These are phyloP conservation scores for Griposia aprilina DNA, from an alignment of 2,888 invertebrate genomes.

Conservation along the genomic window DNA sequence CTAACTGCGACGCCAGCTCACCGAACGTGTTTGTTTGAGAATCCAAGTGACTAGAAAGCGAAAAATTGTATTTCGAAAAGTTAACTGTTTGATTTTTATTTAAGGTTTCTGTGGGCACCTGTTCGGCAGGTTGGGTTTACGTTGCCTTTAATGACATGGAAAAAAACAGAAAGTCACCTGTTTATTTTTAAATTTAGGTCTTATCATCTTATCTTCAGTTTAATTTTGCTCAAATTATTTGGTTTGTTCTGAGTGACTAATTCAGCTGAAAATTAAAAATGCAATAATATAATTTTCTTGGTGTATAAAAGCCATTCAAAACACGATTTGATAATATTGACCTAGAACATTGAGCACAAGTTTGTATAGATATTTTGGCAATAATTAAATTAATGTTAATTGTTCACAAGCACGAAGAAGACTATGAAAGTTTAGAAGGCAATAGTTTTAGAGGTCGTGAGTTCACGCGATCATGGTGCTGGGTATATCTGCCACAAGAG, in stretches of 20 bases:
- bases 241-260: neutral
- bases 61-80: neutral
- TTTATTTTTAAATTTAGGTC: neutral
- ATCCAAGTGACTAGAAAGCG: neutral
- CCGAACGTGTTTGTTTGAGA: constrained; percentile 16
- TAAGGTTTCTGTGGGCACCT: neutral
- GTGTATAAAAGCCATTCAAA: neutral
- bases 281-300: neutral
- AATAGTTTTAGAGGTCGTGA: constrained; percentile 34
- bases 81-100: constrained; percentile 4
- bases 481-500: neutral
- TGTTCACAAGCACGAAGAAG: constrained; percentile 45
- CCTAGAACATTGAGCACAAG: constrained; percentile 40
- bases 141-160: constrained; percentile 8
- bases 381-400: constrained; percentile 34
- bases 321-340: constrained; percentile 32
- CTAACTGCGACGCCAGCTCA: constrained; percentile 38
- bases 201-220: neutral
- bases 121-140: constrained; percentile 26
- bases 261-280: neutral
- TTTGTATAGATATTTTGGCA: constrained; percentile 32
- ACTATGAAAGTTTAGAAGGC: constrained; percentile 29
- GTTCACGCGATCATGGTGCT: constrained; percentile 31
- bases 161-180: constrained; percentile 11
- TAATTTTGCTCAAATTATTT: neutral